Base-by-base conservation (phyloP, 2,888 invertebrate genomes). In the Heteromurus nitidus region DNA sequence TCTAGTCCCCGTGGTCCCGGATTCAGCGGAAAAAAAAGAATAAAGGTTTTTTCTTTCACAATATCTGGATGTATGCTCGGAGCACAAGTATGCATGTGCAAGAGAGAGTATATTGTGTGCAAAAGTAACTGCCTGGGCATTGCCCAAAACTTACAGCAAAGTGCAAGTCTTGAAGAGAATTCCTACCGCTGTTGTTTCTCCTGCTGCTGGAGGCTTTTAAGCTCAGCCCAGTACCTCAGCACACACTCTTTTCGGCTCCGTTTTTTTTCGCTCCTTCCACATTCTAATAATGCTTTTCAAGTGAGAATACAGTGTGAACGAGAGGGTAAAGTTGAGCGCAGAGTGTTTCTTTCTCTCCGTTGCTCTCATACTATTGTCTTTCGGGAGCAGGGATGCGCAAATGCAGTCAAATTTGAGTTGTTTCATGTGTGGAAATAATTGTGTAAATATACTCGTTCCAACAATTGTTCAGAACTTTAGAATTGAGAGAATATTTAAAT, bases 241-340 rank as follows among this genome's bases (percentile, higher is more conserved):
- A n/a, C n/a, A n/a, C n/a, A 47, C 55, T 55, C 24, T 20, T 13
- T 55, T 55, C 22, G 20, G 55, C 69, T 69, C 77, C 53, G 65
- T 70, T 79, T 79, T 79, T 79, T 69, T 69, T 70, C 62, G 58
- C 79, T 64, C 50, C 53, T 31, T 60, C 58, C 42, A 55, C 70
- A 53, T 44, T 70, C 79, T 79, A 60, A 70, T 79, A 70, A 70
- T 79, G 65, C 70, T 70, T 47, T 53, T 79, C 69, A 77, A 77
- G 77, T 77, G 77, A 77, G 70, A 79, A 64, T 28, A 36, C 70
- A 70, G 79, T 79, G 79, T 79, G 70, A 79, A 79, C 53, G 79
- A 79, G 79, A 79, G 79, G 79, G 79, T 70, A 79, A 70, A 79
- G 79, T 79, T 79, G 70, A 79, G 64, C 69, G 70, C 64, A 64